A percentile compares a stretch with the other conserved stretches of the same genome.
Evolutionary conservation across 1,140 invertebrate genomes (phyloP).

Genomic region (Drosophila sproati): DNA sequence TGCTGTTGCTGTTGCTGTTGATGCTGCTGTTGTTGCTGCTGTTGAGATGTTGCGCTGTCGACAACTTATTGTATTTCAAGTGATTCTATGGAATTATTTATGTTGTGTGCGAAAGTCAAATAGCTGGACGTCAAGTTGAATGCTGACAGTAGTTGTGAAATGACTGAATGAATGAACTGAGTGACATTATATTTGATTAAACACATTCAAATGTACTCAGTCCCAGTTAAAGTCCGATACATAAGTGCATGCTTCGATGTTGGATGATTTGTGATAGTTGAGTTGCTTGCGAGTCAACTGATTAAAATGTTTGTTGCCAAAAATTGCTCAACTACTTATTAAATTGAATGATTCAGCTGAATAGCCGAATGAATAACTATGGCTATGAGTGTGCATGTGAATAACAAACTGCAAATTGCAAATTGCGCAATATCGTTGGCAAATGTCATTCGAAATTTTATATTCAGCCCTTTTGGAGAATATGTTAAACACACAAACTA

Average conservation of each 20-base stretch:
- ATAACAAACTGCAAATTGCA: background rate
- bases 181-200: too few species aligned
- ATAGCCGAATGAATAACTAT: constrained; percentile 18
- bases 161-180: too few species aligned
- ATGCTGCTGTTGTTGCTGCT: constrained; percentile 28
- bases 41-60: constrained; percentile 31
- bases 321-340: background rate
- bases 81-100: constrained; percentile 57
- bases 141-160: background rate
- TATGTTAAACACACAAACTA: constrained; percentile 38
- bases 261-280: too few species aligned
- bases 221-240: too few species aligned
- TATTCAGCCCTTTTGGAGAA: background rate
- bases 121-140: background rate
- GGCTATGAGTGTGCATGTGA: background rate
- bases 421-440: background rate
- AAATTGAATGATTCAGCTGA: constrained; percentile 6
- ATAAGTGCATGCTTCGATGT: too few species aligned
- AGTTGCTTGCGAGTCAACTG: too few species aligned
- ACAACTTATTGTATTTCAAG: constrained; percentile 73
- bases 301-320: background rate
- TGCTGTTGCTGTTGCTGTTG: constrained; percentile 18
- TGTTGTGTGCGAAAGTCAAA: constrained; percentile 27
- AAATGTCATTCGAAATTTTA: constrained; percentile 6
- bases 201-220: too few species aligned